Evolutionary conservation across 2,888 invertebrate genomes (phyloP).

Genomic region (Ormyrus rosae): DNA sequence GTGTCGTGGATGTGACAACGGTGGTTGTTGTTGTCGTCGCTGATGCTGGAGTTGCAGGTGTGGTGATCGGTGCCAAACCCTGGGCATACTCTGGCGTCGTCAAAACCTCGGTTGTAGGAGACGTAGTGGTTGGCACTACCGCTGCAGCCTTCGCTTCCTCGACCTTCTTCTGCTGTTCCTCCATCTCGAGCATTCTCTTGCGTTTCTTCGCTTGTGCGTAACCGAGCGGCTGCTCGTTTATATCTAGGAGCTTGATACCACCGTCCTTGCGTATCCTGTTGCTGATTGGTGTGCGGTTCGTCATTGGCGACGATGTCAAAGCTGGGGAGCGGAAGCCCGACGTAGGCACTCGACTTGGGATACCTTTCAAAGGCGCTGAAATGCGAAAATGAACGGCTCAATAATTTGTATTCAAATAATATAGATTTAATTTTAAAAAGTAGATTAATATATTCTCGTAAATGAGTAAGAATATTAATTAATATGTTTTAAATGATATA

Average conservation of each 20-base stretch:
- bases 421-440: too few relatives aligned
- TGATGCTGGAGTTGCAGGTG: constrained; percentile 30
- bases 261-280: constrained; percentile 84
- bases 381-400: constrained; percentile 19
- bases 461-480: too few relatives aligned
- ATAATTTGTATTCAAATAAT: too few relatives aligned
- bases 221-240: constrained; percentile 93
- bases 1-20: constrained; percentile 47
- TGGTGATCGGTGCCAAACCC: constrained; percentile 76
- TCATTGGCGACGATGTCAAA: constrained; percentile 76
- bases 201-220: constrained; percentile 91
- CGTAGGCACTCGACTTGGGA: constrained; percentile 88
- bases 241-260: constrained; percentile 95
- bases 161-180: constrained; percentile 81
- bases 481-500: too few relatives aligned
- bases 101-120: constrained; percentile 70
- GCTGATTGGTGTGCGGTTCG: constrained; percentile 81
- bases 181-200: constrained; percentile 85
- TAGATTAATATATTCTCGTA: too few relatives aligned
- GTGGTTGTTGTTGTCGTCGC: constrained; percentile 66
- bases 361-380: constrained; percentile 92
- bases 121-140: constrained; percentile 66
- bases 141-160: constrained; percentile 77
- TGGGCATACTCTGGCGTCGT: constrained; percentile 90
- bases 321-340: constrained; percentile 81